phyloP scores from a whole-genome alignment of 2,113 vertebrate species.

The Paedocypris sp. region DNA sequence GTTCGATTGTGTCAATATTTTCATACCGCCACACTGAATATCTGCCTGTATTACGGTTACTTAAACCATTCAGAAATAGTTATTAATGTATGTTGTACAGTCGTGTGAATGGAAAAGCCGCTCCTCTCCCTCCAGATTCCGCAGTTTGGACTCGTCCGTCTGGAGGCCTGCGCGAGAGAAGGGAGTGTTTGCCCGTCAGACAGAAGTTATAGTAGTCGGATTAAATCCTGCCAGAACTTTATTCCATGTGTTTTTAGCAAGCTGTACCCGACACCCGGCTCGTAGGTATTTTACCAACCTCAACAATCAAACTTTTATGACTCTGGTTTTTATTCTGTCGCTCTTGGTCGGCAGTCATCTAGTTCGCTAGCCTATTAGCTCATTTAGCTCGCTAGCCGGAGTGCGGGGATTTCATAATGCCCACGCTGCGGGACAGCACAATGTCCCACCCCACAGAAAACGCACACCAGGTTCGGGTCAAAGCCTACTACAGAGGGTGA shows the following conservation, averaged over 20 bases:
- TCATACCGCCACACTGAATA: too few relatives aligned
- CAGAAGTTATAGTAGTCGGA: neutral
- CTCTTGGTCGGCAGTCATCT: neutral
- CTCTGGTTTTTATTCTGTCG: neutral
- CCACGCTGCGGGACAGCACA: constrained; percentile 87
- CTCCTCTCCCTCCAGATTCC: constrained; percentile 43
- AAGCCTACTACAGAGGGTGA: constrained; percentile 88
- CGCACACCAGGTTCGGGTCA: constrained; percentile 77
- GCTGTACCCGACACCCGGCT: neutral
- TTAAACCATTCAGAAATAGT: too few relatives aligned
- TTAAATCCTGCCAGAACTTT: neutral
- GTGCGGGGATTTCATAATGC: constrained; percentile 68
- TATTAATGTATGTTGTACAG: too few relatives aligned
- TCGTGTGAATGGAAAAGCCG: neutral
- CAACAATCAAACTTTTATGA: neutral
- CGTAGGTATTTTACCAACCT: neutral
- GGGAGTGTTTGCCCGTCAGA: constrained; percentile 53
- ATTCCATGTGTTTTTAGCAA: neutral
- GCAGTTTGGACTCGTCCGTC: constrained; percentile 47
- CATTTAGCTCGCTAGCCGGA: constrained; percentile 8
- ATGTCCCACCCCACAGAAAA: constrained; percentile 77
- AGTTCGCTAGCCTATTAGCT: constrained; percentile 15
- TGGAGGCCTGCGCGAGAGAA: constrained; percentile 56
- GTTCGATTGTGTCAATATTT: too few relatives aligned
- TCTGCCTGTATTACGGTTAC: too few relatives aligned